A percentile compares a stretch with the other conserved stretches of the same genome.
Conservation (phyloP, 2,113 vertebrate genomes). For the Etheostoma cragini region DNA sequence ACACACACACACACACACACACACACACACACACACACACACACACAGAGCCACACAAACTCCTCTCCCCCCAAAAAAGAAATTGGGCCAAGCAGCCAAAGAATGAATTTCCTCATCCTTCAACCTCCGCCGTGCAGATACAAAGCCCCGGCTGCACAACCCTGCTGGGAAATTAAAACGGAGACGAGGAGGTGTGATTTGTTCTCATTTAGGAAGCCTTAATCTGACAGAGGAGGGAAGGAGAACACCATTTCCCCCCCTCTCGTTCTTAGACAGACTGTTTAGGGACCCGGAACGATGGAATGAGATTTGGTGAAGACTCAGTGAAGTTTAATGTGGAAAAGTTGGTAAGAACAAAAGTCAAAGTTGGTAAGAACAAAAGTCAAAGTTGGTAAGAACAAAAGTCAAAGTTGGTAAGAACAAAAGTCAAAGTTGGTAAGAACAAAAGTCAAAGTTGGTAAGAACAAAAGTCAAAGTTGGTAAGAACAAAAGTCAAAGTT, state of each 20-base stretch:
- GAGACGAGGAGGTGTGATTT: constrained; percentile 65
- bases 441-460: neutral
- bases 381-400: no score
- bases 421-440: no score
- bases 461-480: constrained; percentile 6
- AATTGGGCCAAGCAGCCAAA: constrained; percentile 65
- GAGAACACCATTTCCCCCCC: neutral
- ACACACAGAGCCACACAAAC: constrained; percentile 4
- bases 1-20: constrained; percentile 6
- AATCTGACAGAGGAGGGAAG: constrained; percentile 58
- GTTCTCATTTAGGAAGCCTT: constrained; percentile 74
- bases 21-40: constrained; percentile 8
- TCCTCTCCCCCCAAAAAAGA: constrained; percentile 23
- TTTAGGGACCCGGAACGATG: constrained; percentile 55
- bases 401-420: no score
- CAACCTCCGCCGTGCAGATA: constrained; percentile 58
- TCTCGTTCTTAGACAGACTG: constrained; percentile 22
- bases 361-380: no score
- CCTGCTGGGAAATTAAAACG: constrained; percentile 79
- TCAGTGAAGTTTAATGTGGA: constrained; percentile 32
- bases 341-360: constrained; percentile 12
- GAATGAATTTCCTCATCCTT: constrained; percentile 64
- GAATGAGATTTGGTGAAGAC: constrained; percentile 58
- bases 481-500: neutral
- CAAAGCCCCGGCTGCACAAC: constrained; percentile 46